phyloP scores from a whole-genome alignment of 1,140 invertebrate species.

The Drusus annulatus region DNA sequence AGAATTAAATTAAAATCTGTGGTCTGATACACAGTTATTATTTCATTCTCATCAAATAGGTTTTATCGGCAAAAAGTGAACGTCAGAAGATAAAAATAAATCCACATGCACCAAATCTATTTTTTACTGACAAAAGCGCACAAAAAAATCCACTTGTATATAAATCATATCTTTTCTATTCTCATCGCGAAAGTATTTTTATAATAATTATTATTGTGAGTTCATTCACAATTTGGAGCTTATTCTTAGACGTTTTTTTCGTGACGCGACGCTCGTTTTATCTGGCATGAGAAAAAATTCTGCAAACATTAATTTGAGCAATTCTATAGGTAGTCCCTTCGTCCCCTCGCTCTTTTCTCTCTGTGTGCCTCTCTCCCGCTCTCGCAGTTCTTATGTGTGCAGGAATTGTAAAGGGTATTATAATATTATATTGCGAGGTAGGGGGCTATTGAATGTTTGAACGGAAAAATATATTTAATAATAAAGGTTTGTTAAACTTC shows the following conservation, averaged over 20 bases:
- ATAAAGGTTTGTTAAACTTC: conserved; percentile 35
- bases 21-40: no score
- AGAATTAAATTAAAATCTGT: no score
- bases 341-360: neutral
- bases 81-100: no score
- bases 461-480: conserved; percentile 36
- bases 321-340: conserved; percentile 16
- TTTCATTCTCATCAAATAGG: no score
- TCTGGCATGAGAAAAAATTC: conserved; percentile 29
- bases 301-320: conserved; percentile 34
- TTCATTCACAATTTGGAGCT: conserved; percentile 1
- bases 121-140: neutral
- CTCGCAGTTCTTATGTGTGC: conserved; percentile 17
- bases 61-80: neutral
- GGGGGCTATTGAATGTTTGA: conserved; percentile 21
- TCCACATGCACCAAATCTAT: no score
- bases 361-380: neutral
- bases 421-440: neutral
- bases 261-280: neutral
- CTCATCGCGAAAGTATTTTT: conserved; percentile 3
- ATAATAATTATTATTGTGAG: conserved; percentile 5
- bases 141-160: neutral
- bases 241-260: conserved; percentile 17
- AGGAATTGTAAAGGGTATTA: conserved; percentile 27
- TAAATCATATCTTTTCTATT: conserved; percentile 12